These are phyloP conservation scores for Hypsopygia costalis DNA, from an alignment of 2,888 invertebrate species.

Conservation along the genomic window DNA sequence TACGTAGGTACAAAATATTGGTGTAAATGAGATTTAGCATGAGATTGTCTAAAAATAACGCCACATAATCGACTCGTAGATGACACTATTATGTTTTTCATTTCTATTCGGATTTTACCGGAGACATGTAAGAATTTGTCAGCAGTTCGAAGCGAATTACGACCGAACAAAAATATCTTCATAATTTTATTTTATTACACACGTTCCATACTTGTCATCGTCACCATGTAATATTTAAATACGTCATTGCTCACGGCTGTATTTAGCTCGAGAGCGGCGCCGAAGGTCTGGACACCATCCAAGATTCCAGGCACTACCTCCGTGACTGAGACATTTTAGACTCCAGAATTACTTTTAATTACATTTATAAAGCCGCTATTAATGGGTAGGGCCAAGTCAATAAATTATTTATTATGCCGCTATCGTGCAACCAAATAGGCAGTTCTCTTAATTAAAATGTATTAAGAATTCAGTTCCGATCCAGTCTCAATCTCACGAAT, in stretches of 20 bases:
- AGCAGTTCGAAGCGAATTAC: background rate
- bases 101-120: background rate
- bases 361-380: too few species aligned
- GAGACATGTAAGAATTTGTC: background rate
- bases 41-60: too few species aligned
- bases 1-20: too few species aligned
- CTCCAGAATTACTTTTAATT: constrained; percentile 6
- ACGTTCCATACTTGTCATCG: constrained; percentile 2
- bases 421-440: too few species aligned
- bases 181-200: constrained; percentile 9
- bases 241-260: constrained; percentile 20
- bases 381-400: too few species aligned
- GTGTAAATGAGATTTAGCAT: too few species aligned
- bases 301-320: constrained; percentile 34
- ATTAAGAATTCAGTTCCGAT: too few species aligned
- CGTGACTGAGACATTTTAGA: constrained; percentile 11
- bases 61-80: too few species aligned
- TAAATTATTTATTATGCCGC: too few species aligned
- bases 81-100: background rate
- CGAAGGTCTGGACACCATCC: constrained; percentile 40
- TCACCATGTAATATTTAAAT: constrained; percentile 10
- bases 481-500: too few species aligned
- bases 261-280: constrained; percentile 26
- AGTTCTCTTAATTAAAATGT: too few species aligned
- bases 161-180: background rate